These are phyloP conservation scores for Myiozetetes cayanensis DNA, from an alignment of 2,113 vertebrate genomes.

Conservation along the genomic window DNA sequence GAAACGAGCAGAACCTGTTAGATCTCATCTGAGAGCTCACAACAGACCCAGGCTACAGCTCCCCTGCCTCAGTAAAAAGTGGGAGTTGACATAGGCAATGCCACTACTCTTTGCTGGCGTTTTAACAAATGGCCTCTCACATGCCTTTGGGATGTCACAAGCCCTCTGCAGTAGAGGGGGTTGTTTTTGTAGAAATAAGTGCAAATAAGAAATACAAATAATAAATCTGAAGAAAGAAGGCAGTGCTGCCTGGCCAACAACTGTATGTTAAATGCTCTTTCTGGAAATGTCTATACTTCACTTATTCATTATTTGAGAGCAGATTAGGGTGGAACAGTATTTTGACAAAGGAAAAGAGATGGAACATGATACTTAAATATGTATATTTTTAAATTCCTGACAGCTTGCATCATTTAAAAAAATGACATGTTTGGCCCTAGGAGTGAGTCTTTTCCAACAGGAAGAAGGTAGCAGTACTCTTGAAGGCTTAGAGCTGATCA, in stretches of 20 bases:
- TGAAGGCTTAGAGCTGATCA: background rate
- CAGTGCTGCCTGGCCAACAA: background rate
- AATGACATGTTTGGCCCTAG: background rate
- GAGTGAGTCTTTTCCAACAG: background rate
- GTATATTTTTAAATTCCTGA: background rate
- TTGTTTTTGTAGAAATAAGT: background rate
- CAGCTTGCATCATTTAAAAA: background rate
- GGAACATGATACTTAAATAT: background rate
- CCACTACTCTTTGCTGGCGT: background rate
- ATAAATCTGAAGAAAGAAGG: background rate
- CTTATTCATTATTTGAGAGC: background rate
- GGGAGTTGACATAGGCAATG: background rate
- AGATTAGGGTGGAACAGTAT: background rate
- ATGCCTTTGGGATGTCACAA: background rate
- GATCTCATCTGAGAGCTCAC: background rate
- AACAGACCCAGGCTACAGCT: background rate
- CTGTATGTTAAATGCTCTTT: background rate
- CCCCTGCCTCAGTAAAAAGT: background rate
- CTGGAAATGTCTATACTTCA: background rate
- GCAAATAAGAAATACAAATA: background rate
- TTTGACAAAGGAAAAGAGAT: background rate
- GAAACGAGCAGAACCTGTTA: background rate
- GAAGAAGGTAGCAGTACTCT: background rate
- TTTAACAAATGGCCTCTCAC: background rate
- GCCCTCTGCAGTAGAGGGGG: background rate